phyloP scores from a whole-genome alignment of 2,888 invertebrate species.

The Plemyria rubiginata region DNA sequence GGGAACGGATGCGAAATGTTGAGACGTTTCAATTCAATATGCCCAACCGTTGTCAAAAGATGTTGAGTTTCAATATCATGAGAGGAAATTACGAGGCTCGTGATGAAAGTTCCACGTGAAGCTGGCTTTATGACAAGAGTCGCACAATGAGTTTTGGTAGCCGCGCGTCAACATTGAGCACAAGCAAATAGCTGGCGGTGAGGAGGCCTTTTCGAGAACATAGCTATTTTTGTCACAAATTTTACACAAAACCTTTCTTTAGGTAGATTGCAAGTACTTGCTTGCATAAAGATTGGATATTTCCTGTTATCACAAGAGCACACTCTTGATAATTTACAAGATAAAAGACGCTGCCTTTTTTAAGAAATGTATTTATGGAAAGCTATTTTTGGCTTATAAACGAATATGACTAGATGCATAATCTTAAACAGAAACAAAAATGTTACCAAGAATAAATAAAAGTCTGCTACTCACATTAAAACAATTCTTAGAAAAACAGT shows the following conservation, averaged over 20 bases:
- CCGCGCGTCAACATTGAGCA: slow-evolving; percentile 65
- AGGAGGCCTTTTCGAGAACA: slow-evolving; percentile 73
- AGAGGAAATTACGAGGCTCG: slow-evolving; percentile 66
- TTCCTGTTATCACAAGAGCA: slow-evolving; percentile 17
- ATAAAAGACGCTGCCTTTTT: slow-evolving; percentile 8
- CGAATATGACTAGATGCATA: neutral
- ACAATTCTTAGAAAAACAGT: too few relatives aligned
- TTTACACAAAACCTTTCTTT: slow-evolving; percentile 39
- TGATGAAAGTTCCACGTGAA: slow-evolving; percentile 63
- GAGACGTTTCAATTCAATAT: slow-evolving; percentile 52
- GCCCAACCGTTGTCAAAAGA: slow-evolving; percentile 54
- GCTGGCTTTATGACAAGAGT: slow-evolving; percentile 69
- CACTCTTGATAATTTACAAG: slow-evolving; percentile 16
- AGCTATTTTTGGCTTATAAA: neutral
- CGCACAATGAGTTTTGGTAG: slow-evolving; percentile 77
- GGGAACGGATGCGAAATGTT: slow-evolving; percentile 39
- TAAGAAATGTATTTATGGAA: neutral
- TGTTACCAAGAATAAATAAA: too few relatives aligned
- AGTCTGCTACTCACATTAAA: too few relatives aligned
- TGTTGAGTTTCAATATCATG: slow-evolving; percentile 62
- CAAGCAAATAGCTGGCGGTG: slow-evolving; percentile 74
- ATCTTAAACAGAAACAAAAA: too few relatives aligned
- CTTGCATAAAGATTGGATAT: slow-evolving; percentile 15
- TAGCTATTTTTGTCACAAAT: slow-evolving; percentile 55
- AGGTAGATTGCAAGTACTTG: slow-evolving; percentile 7